Evolutionary conservation across 2,888 invertebrate species (phyloP), one percentile per base, ranked within the genome.

Genomic region (Aproaerema taeniolella): DNA sequence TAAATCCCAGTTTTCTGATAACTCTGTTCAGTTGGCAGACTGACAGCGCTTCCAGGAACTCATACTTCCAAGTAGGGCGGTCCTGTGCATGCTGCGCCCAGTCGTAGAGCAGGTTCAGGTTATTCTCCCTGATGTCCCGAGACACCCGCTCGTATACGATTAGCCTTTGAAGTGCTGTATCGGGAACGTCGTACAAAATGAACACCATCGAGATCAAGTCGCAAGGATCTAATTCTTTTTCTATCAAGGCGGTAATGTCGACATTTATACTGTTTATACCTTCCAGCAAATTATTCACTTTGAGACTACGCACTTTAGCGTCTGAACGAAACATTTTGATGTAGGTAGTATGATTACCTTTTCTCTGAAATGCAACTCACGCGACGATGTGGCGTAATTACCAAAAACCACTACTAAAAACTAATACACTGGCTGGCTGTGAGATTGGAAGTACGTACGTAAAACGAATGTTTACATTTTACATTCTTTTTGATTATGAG

Each of bases 171-270:
- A 85, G 52, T 2, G 85, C 85, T 1, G 80, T 81, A 42, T 78
- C 73, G 1, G 85, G 78, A 8, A 70, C 58, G 30, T 83, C 77
- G 40, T 86, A 86, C 2, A 86, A 49, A 4, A 86, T 62, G 49
- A 85, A 86, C 14, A 85, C 83, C 11, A 86, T 49, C 2, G 85
- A 83, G 25, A 68, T 67, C 47, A 82, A 55, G 45, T 86, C 85
- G 43, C 72, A 68, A 0, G 73, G 53, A 39, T 75, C 66, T 17
- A 85, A 48, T 45, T 83, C 80, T 41, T 72, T 78, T 58, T 86
- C 78, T 31, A 85, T 66, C 50, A 69, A 61, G 24, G 66, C 53
- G 24, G 85, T 62, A 13, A 66, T 60, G 26, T 80, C 68, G 16
- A 72, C 53, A 43, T 62, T 74, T 42, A 80, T 61, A 17, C 53